Percentiles rank a stretch among this genome's conserved stretches.
These are phyloP conservation scores for Lophius piscatorius DNA, from an alignment of 2,113 vertebrate genomes.

Conservation along the genomic window DNA sequence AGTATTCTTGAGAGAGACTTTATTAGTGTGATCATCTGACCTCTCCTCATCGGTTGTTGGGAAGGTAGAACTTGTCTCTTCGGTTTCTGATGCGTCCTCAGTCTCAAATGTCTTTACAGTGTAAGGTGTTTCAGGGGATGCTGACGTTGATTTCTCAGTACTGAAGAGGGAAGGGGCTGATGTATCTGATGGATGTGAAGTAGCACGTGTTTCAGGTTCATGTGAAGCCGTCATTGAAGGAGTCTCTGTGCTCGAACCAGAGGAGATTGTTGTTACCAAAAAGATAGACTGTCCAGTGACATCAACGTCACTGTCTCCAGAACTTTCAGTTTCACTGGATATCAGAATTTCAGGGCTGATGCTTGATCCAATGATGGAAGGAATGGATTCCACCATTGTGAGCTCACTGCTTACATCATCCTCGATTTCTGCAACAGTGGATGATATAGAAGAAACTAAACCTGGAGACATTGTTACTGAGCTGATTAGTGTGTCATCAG, in stretches of 20 bases:
- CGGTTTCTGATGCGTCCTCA: background rate
- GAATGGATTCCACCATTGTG: background rate
- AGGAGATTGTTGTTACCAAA: background rate
- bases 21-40: background rate
- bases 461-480: no score
- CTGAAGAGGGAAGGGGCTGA: background rate
- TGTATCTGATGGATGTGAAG: background rate
- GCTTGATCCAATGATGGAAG: background rate
- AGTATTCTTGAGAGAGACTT: background rate
- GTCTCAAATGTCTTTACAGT: background rate
- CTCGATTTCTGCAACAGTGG: background rate
- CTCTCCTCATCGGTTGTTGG: background rate
- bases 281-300: background rate
- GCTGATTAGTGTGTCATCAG: no score
- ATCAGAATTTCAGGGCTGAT: background rate
- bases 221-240: background rate
- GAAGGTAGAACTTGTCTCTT: background rate
- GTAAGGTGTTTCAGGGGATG: background rate
- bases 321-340: background rate
- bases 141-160: slow-evolving; percentile 12
- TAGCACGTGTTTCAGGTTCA: background rate
- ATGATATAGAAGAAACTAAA: background rate
- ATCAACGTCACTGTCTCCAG: background rate
- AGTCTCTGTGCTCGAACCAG: background rate
- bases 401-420: background rate